Conservation (phyloP, 2,888 invertebrate species). For the Pinctada fucata region DNA sequence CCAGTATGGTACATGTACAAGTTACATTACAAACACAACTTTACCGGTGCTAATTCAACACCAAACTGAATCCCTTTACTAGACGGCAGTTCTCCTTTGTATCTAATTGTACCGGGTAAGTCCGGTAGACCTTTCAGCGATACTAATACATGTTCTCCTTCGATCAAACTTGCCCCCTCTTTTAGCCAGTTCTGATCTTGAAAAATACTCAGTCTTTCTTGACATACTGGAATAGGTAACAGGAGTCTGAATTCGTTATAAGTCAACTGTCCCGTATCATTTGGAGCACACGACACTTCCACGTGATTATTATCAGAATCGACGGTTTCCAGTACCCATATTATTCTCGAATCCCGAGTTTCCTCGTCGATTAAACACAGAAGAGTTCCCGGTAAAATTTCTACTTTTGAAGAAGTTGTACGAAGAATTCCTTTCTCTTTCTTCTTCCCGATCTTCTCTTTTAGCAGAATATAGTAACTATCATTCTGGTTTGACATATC, state of each 20-base stretch:
- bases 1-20: too few relatives aligned
- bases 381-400: slow-evolving; percentile 65
- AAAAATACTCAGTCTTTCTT: slow-evolving; percentile 62
- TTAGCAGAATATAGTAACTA: slow-evolving; percentile 57
- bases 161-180: slow-evolving; percentile 58
- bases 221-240: slow-evolving; percentile 65
- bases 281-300: slow-evolving; percentile 53
- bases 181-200: slow-evolving; percentile 60
- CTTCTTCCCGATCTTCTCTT: slow-evolving; percentile 60
- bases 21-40: too few relatives aligned
- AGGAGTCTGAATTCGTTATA: slow-evolving; percentile 52
- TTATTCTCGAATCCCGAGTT: slow-evolving; percentile 18
- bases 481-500: slow-evolving; percentile 39
- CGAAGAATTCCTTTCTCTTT: slow-evolving; percentile 54
- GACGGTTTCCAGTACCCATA: slow-evolving; percentile 48
- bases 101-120: slow-evolving; percentile 59
- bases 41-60: slow-evolving; percentile 65
- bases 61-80: slow-evolving; percentile 68
- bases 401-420: slow-evolving; percentile 53
- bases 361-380: slow-evolving; percentile 42
- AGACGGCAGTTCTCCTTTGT: slow-evolving; percentile 60
- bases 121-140: slow-evolving; percentile 62
- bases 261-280: slow-evolving; percentile 43
- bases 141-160: slow-evolving; percentile 62
- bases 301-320: slow-evolving; percentile 51